These are phyloP conservation scores for Fragum sueziense DNA, from an alignment of 2,888 invertebrate genomes.

Conservation along the genomic window DNA sequence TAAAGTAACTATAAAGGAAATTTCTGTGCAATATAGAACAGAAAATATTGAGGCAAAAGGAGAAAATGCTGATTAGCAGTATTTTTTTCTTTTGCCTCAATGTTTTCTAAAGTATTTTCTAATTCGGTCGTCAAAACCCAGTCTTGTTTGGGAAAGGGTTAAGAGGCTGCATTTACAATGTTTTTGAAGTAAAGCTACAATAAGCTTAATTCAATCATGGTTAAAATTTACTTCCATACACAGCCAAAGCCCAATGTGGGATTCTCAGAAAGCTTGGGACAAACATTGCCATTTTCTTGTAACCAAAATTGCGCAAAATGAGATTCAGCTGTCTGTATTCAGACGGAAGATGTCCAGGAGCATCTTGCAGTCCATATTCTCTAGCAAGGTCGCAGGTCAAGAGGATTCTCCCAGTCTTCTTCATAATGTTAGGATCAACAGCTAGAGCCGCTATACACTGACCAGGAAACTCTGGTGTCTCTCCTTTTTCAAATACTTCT, in stretches of 20 bases:
- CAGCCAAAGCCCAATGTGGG: conserved; percentile 42
- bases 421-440: conserved; percentile 73
- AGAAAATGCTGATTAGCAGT: too few relatives aligned
- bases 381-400: conserved; percentile 80
- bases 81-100: too few relatives aligned
- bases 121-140: too few relatives aligned
- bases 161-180: too few relatives aligned
- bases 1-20: too few relatives aligned
- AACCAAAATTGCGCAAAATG: conserved; percentile 17
- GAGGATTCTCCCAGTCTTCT: conserved; percentile 79
- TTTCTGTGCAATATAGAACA: too few relatives aligned
- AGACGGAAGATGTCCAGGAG: conserved; percentile 74
- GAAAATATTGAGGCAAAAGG: too few relatives aligned
- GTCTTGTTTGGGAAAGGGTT: too few relatives aligned
- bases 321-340: conserved; percentile 40
- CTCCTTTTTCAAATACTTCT: conserved; percentile 55
- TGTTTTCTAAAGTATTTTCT: too few relatives aligned
- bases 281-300: conserved; percentile 24
- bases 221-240: conserved; percentile 44
- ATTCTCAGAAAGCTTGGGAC: conserved; percentile 50
- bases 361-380: conserved; percentile 81
- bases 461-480: conserved; percentile 72
- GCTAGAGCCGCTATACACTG: conserved; percentile 66
- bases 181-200: too few relatives aligned
- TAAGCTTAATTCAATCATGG: too few relatives aligned